These are phyloP conservation scores for Anorthoa munda DNA, from an alignment of 2,888 invertebrate species.

Conservation along the genomic window DNA sequence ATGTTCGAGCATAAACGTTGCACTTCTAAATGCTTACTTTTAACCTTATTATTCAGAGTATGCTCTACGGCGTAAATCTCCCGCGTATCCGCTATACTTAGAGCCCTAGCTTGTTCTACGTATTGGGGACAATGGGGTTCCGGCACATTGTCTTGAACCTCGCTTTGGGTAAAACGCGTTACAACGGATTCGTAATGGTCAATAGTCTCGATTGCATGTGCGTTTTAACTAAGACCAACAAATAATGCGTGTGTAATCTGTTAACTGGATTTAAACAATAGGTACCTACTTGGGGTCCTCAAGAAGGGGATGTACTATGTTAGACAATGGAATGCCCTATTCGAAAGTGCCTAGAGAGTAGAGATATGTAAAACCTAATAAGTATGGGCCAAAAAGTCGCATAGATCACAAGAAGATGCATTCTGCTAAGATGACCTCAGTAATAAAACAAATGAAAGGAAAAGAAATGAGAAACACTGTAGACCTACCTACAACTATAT, in stretches of 20 bases:
- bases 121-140: constrained; percentile 14
- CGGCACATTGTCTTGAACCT: constrained; percentile 28
- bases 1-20: too few relatives aligned
- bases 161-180: constrained; percentile 20
- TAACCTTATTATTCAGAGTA: background rate
- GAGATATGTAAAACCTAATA: background rate
- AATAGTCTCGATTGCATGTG: constrained; percentile 2
- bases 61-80: background rate
- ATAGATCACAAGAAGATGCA: too few relatives aligned
- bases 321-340: background rate
- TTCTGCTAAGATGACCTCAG: background rate
- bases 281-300: too few relatives aligned
- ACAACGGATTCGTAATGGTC: constrained; percentile 31
- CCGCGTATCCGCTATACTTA: background rate
- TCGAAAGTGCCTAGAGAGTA: too few relatives aligned
- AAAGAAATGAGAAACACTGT: background rate
- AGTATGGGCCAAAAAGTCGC: background rate
- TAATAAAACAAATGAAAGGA: background rate
- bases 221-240: constrained; percentile 21
- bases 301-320: background rate
- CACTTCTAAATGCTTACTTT: background rate
- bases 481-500: too few relatives aligned
- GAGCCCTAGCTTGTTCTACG: constrained; percentile 15
- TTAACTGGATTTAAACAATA: background rate
- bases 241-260: constrained; percentile 11